Base-by-base conservation (phyloP, 2,113 vertebrate genomes). In the Formicarius rufipectus region DNA sequence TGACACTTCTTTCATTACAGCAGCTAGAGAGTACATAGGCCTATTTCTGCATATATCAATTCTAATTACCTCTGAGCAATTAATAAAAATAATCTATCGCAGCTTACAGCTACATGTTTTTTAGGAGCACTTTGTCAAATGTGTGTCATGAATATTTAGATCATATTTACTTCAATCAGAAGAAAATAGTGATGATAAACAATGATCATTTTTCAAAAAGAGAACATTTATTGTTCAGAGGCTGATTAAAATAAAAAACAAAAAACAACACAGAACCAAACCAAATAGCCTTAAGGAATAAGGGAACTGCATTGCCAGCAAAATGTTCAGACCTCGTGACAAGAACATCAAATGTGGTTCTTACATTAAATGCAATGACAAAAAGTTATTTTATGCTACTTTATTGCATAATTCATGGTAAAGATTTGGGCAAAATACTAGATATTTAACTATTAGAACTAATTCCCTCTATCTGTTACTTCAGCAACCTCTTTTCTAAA, bases 31-130 rank as follows among this genome's bases (percentile, higher is more conserved):
- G 44, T 49, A 10, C 84, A 81, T 64, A 4, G 89, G 15, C 37
- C 30, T 89, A 19, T 85, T 95, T 73, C 56, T 87, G 80, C 37
- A 58, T 60, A 64, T 93, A 89, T 86, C 60, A 92, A 73, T 92
- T 95, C 66, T 91, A 95, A 96, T 96, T 91, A 92, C 52, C 58
- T 93, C 73, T 76, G 30, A 96, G 79, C 73, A 94, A 93, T 96
- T 96, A 95, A 95, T 96, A 90, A 90, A 90, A 52, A 85, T 76
- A 84, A 95, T 90, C 16, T 87, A 71, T 95, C 59, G 87, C 21
- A 76, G 9, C 12, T 84, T 59, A 91, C 21, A 84, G 33, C 27
- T 93, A 94, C 45, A 53, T 66, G n/a, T 12, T 64, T 60, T 89
- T 84, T 55, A 94, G 44, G 44, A 83, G 27, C 39, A 42, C 21